Evolutionary conservation across 2,888 invertebrate species (phyloP).

Genomic region (Eupithecia inturbata): DNA sequence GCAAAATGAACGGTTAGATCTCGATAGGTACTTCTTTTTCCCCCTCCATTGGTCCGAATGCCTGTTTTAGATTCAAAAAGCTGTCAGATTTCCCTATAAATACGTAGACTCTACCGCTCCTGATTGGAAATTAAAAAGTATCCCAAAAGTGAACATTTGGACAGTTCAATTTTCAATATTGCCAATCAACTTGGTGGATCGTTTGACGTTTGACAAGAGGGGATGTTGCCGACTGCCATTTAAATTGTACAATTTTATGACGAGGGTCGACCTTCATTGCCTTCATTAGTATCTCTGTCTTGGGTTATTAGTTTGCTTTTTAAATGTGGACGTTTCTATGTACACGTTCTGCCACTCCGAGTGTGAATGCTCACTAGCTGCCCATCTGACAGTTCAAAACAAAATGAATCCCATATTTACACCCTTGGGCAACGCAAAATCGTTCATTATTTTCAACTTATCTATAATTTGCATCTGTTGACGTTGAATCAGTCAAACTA

Average conservation of each 20-base stretch:
- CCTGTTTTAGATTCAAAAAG: constrained; percentile 54
- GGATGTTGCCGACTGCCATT: constrained; percentile 58
- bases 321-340: constrained; percentile 44
- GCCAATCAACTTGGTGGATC: constrained; percentile 66
- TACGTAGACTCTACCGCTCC: constrained; percentile 51
- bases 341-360: background rate
- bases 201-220: constrained; percentile 63
- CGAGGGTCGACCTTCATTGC: constrained; percentile 60
- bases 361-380: background rate
- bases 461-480: background rate
- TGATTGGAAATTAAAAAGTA: constrained; percentile 65
- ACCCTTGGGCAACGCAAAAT: background rate
- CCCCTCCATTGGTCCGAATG: constrained; percentile 39
- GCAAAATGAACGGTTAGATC: constrained; percentile 66
- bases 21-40: constrained; percentile 57
- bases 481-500: background rate
- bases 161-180: constrained; percentile 72
- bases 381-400: background rate
- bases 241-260: constrained; percentile 69
- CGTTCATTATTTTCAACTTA: background rate
- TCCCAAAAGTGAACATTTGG: constrained; percentile 63
- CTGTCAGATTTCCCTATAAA: constrained; percentile 58
- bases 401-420: background rate
- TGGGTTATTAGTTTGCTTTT: constrained; percentile 53
- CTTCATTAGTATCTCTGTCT: constrained; percentile 54